Percentiles rank a stretch among this genome's conserved stretches.
Conservation (phyloP, 2,113 vertebrate genomes). For the Ptilorrhoa leucosticta region DNA sequence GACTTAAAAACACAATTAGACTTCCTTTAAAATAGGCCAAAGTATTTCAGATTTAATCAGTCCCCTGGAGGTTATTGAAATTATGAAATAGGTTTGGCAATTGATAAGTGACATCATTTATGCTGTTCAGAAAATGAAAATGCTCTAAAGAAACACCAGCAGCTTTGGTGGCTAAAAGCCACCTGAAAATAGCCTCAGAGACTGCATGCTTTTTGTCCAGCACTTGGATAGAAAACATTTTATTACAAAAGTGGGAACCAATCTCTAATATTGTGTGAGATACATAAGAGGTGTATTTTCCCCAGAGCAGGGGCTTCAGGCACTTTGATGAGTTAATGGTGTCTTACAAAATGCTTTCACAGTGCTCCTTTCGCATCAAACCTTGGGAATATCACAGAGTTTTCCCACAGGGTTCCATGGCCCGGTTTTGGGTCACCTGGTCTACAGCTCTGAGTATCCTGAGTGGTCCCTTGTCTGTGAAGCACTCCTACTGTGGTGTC, state of each 20-base stretch:
- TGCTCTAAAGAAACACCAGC: neutral
- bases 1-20: slow-evolving; percentile 64
- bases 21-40: slow-evolving; percentile 45
- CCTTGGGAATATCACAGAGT: neutral
- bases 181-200: neutral
- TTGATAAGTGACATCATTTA: slow-evolving; percentile 19
- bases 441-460: neutral
- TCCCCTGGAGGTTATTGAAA: slow-evolving; percentile 43
- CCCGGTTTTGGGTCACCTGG: neutral
- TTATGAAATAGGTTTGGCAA: slow-evolving; percentile 53
- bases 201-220: neutral
- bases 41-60: slow-evolving; percentile 58
- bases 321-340: neutral
- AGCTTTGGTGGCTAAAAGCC: slow-evolving; percentile 16
- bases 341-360: neutral
- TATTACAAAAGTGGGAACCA: neutral
- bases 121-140: slow-evolving; percentile 25
- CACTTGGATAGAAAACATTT: neutral
- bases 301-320: neutral
- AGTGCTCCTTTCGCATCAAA: neutral
- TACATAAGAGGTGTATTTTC: neutral
- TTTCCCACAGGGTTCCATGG: neutral
- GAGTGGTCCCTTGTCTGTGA: neutral
- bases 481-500: neutral
- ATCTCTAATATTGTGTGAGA: neutral